Evolutionary conservation across 1,140 invertebrate species (phyloP).

Genomic region (Leptinotarsa undecemlineata): DNA sequence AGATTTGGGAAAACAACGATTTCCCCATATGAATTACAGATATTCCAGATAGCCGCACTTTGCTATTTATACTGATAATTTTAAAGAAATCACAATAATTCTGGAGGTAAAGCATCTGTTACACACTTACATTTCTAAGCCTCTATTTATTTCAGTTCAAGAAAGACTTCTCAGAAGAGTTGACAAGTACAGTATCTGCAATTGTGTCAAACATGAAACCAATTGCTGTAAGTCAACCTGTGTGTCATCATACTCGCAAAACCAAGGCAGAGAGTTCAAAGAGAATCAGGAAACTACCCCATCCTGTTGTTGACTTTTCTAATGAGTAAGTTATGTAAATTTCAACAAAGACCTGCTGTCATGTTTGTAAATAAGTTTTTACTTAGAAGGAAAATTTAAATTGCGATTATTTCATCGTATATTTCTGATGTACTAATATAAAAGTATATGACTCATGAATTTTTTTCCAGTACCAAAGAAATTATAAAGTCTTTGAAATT

Average conservation of each 20-base stretch:
- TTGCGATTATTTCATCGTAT: not conserved
- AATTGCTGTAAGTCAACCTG: slow-evolving; percentile 26
- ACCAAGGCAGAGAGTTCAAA: slow-evolving; percentile 41
- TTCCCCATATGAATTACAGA: too few species aligned
- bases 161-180: slow-evolving; percentile 42
- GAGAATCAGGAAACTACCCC: slow-evolving; percentile 35
- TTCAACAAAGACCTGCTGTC: not conserved
- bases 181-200: slow-evolving; percentile 30
- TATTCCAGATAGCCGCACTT: too few species aligned
- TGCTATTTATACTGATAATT: too few species aligned
- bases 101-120: too few species aligned
- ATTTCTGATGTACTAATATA: not conserved
- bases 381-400: too few species aligned
- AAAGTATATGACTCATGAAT: not conserved
- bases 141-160: slow-evolving; percentile 40
- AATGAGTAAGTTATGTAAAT: slow-evolving; percentile 35
- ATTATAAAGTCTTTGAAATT: slow-evolving; percentile 45
- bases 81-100: too few species aligned
- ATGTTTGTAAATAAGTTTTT: too few species aligned
- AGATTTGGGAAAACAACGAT: too few species aligned
- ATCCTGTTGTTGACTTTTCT: slow-evolving; percentile 13
- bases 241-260: slow-evolving; percentile 29
- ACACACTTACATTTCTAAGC: too few species aligned
- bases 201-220: slow-evolving; percentile 35
- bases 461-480: slow-evolving; percentile 30